Percentiles rank a stretch among this genome's conserved stretches.
These are phyloP conservation scores for Notodonta ziczac DNA, from an alignment of 2,888 invertebrate species.

Conservation along the genomic window DNA sequence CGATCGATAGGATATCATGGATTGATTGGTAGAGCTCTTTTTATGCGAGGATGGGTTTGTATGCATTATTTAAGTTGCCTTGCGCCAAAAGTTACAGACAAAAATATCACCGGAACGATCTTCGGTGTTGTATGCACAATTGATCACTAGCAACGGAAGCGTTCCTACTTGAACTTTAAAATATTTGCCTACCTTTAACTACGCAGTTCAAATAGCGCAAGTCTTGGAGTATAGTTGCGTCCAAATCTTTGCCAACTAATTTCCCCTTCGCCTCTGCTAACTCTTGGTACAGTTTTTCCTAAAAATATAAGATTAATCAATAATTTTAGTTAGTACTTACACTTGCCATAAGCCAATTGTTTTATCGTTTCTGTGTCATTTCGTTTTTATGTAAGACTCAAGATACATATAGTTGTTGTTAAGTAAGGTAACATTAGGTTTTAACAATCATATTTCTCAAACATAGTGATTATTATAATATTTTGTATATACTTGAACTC, in stretches of 20 bases:
- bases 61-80: not conserved
- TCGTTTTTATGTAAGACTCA: not conserved
- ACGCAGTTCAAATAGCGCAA: constrained; percentile 44
- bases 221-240: constrained; percentile 26
- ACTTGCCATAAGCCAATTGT: not conserved
- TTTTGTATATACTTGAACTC: too few relatives aligned
- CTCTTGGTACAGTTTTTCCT: constrained; percentile 53
- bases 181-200: constrained; percentile 49
- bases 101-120: not conserved
- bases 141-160: not conserved
- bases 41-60: not conserved
- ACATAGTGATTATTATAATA: too few relatives aligned
- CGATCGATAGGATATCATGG: too few relatives aligned
- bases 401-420: not conserved
- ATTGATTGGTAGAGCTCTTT: too few relatives aligned
- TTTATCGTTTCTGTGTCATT: not conserved
- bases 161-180: not conserved
- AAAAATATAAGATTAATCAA: not conserved
- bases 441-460: too few relatives aligned
- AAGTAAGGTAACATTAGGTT: not conserved
- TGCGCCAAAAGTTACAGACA: not conserved
- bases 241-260: constrained; percentile 28
- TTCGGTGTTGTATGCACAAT: not conserved
- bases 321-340: not conserved
- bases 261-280: constrained; percentile 39